Evolutionary conservation across 1,140 invertebrate genomes (phyloP), one percentile per base, ranked within the genome.

Genomic region (Schlechtendalia chinensis): DNA sequence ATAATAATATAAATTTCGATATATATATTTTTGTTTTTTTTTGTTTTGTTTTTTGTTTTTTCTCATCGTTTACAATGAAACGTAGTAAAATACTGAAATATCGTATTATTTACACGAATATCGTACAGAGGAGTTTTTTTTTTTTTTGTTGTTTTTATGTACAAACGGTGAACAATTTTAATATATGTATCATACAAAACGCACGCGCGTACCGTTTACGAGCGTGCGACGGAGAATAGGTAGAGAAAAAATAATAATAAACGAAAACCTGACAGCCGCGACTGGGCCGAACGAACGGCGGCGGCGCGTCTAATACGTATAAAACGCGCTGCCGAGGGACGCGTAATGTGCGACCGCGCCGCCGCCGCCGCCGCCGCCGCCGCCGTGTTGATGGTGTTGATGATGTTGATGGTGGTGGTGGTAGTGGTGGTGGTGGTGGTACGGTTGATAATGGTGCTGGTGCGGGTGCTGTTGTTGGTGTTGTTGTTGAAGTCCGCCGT

Each of bases 1-100:
- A 71, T 53, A 53, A 72, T 53, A 72, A 72, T 72, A 54, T 11
- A 16, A 72, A 29, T 53, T 39, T 22, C n/a, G n/a, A n/a, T n/a
- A n/a, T n/a, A n/a, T n/a, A n/a, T n/a, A n/a, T 67, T 67, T 56
- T n/a, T 6, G 8, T 5, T 50, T 47, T 69, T 47, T 16, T 19
- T 19, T 16, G 2, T 45, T 67, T 69, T 47, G 17, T 50, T 50
- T 27, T 71, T 27, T 8, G 2, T 22, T 1, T 27, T 27, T 71
- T n/a, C 14, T n/a, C n/a, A n/a, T n/a, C n/a, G n/a, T n/a, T n/a
- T 17, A 50, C 22, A 69, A 5, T 50, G 50, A 45, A 71, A 71
- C 47, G 24, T 71, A n/a, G n/a, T n/a, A n/a, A n/a, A n/a, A n/a
- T n/a, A n/a, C n/a, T n/a, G n/a, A 50, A 27, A 39, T 39, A 39